Conservation (phyloP, 2,888 invertebrate genomes). For the Cantharis nigra region DNA sequence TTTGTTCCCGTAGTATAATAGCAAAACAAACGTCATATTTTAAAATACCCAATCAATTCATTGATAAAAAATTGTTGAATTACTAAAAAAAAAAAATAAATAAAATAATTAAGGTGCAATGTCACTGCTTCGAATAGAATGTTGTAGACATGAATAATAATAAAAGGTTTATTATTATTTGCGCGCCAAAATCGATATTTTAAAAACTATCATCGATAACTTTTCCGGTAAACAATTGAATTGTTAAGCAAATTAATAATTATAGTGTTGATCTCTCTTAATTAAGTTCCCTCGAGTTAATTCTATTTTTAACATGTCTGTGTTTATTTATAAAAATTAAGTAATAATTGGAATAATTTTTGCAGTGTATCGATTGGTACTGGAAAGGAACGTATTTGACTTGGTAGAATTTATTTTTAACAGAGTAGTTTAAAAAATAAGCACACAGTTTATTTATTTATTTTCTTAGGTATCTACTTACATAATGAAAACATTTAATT, state of each 20-base stretch:
- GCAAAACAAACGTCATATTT: too few relatives aligned
- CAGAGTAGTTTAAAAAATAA: neutral
- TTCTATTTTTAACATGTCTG: neutral
- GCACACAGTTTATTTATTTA: neutral
- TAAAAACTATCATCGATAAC: neutral
- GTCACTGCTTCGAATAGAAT: neutral
- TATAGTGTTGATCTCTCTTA: neutral
- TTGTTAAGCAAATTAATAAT: too few relatives aligned
- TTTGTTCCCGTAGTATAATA: too few relatives aligned
- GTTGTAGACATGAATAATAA: too few relatives aligned
- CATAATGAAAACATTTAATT: neutral
- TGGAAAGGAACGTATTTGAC: neutral
- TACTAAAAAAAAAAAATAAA: too few relatives aligned
- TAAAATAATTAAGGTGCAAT: too few relatives aligned
- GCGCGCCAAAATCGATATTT: neutral
- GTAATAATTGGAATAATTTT: neutral
- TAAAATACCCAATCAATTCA: too few relatives aligned
- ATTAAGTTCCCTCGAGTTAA: neutral
- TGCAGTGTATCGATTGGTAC: neutral
- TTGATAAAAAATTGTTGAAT: too few relatives aligned
- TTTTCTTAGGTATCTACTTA: neutral
- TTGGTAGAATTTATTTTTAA: neutral
- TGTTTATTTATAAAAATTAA: neutral
- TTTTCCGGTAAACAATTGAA: neutral
- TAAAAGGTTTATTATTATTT: neutral